Percentiles rank a stretch among this genome's conserved stretches.
Conservation (phyloP, 2,797 vertebrate genomes). For the Enteromius thamalakanensis region DNA sequence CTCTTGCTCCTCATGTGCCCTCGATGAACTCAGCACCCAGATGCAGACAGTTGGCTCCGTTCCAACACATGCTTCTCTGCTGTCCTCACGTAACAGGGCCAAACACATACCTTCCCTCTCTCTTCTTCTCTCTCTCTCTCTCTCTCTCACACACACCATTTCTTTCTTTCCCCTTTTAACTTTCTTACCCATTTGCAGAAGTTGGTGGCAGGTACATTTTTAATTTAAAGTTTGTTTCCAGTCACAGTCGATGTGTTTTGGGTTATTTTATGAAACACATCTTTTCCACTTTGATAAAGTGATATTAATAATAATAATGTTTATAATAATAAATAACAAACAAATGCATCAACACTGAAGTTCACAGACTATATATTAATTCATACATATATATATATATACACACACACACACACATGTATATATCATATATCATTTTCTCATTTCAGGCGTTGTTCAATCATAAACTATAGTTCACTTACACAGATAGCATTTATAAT, state of each 20-base stretch:
- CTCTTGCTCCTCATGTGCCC: slow-evolving; percentile 74
- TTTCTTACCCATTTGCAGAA: background rate
- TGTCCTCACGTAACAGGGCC: slow-evolving; percentile 77
- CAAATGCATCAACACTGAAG: background rate
- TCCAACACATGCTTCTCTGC: slow-evolving; percentile 75
- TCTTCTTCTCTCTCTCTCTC: slow-evolving; percentile 33
- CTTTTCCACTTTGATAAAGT: background rate
- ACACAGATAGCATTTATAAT: no score
- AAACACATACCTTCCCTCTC: slow-evolving; percentile 63
- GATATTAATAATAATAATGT: background rate
- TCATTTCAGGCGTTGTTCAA: background rate
- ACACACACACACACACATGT: no score
- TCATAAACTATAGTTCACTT: background rate
- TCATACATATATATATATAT: no score
- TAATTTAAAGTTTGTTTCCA: background rate
- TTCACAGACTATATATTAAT: background rate
- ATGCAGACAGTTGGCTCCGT: slow-evolving; percentile 76
- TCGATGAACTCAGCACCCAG: slow-evolving; percentile 75
- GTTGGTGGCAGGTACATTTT: background rate
- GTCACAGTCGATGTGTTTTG: background rate
- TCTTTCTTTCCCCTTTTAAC: background rate
- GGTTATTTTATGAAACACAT: background rate
- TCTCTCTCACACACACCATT: slow-evolving; percentile 39
- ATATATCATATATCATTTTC: no score
- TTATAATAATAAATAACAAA: background rate